Base-by-base conservation (phyloP, 2,797 vertebrate genomes). In the Chiroxiphia lanceolata region DNA sequence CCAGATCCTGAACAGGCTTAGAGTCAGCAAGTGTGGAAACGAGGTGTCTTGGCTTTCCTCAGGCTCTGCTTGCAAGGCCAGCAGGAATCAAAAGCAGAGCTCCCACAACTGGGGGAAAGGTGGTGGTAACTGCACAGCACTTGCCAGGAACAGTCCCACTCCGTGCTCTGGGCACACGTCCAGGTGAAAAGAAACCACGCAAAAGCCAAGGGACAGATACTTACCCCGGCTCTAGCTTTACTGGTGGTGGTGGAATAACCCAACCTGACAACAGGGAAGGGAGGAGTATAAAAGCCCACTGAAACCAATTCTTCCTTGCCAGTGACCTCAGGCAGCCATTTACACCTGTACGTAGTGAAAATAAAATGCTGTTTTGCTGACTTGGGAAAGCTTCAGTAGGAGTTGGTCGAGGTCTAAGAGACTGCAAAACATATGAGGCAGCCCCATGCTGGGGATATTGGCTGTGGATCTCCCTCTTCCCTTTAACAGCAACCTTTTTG, bases 281-380 rank as follows among this genome's bases (percentile, higher is more conserved):
- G 67, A 95, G 79, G 42, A 93, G 80, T 71, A 81, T 51, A 82
- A 94, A 95, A 94, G 84, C 78, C 42, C 86, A 90, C 72, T 82
- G 89, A 96, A 81, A 94, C 26, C 85, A 94, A 50, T 60, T 93
- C 93, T 84, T 96, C 93, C 91, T 93, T 91, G 89, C 70, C 95
- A 91, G 82, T 78, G 74, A 84, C 56, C 85, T 96, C 85, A 93
- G 83, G 94, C 83, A 93, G 80, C 74, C 92, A 91, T 90, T 82
- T 92, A 92, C 47, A 81, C 89, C 87, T 93, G 84, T 23, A 75
- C 50, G 1, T 5, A 82, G 92, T 2, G 6, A 86, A 93, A 92
- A 83, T 51, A 88, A 89, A 72, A 93, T 1, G 74, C 65, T 70
- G 65, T 78, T 90, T 81, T 65, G 92, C 95, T 87, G 80, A 60